Percentiles rank a stretch among this genome's conserved stretches.
Conservation (phyloP, 2,888 invertebrate species). For the Malthinus seriepunctatus region DNA sequence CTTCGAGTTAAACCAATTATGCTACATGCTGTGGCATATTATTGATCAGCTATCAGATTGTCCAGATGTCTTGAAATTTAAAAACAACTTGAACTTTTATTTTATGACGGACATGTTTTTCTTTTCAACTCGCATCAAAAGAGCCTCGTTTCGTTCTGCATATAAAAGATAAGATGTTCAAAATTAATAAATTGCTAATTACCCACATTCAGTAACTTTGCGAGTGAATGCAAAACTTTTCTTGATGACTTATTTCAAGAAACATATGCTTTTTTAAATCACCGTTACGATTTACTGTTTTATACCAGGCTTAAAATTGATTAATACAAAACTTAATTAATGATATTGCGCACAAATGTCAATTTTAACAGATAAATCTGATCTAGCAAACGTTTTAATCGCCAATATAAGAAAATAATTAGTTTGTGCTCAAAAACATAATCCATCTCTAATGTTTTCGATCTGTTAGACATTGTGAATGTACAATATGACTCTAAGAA, state of each 20-base stretch:
- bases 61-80: slow-evolving; percentile 1
- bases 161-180: too few species aligned
- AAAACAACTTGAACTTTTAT: background rate
- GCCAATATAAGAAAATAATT: too few species aligned
- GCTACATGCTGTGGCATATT: slow-evolving; percentile 3
- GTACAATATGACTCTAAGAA: too few species aligned
- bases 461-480: too few species aligned
- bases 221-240: background rate
- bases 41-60: slow-evolving; percentile 4
- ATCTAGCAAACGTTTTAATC: too few species aligned
- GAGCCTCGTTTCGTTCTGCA: background rate
- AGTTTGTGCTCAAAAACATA: too few species aligned
- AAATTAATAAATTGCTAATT: too few species aligned
- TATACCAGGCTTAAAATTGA: too few species aligned
- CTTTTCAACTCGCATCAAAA: background rate
- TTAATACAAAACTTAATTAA: too few species aligned
- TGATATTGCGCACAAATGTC: too few species aligned
- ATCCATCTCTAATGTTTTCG: too few species aligned
- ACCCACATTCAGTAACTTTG: background rate
- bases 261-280: background rate
- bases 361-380: too few species aligned
- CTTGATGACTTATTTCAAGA: background rate
- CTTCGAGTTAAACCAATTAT: slow-evolving; percentile 2
- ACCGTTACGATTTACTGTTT: background rate
- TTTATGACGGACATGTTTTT: slow-evolving; percentile 3